Evolutionary conservation across 2,113 vertebrate species (phyloP), one percentile per base, ranked within the genome.

Genomic region (Apodemus sylvaticus): DNA sequence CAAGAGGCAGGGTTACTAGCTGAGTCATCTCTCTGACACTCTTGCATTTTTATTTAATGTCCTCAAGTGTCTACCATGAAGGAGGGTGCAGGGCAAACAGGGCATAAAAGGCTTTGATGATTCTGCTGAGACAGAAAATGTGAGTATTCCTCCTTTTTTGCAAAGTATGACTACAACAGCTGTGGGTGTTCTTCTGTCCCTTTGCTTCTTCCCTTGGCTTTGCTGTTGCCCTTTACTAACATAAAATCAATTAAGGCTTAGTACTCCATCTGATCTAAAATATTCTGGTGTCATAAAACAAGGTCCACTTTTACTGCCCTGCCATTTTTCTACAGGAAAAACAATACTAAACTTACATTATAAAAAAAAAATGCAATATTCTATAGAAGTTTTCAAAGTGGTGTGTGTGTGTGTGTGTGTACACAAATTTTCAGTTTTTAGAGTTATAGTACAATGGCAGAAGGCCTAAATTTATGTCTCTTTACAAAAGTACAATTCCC

Each of bases 241-340:
- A 86, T 92, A 96, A 97, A 96, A 91, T 89, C 96, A 97, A 96
- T 97, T 96, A 97, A 96, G 77, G 48, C 77, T 95, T 94, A 76
- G 73, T n/a, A 74, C 81, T 89, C 90, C 94, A 90, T 95, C 89
- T 97, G 97, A 96, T 96, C 96, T 98, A 97, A 98, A 97, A 97
- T 96, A 97, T 93, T 96, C 88, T 91, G 68, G 66, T 94, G 94
- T 90, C 95, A 94, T 95, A 95, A 96, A 96, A 73, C 90, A 89
- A 90, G 78, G 76, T 55, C 88, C 55, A 88, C 90, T 95, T 96
- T 97, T 97, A 97, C 94, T 96, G 89, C 14, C 62, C 39, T 96
- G 94, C 91, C 93, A 97, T 88, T 96, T 97, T 95, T 93, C 85
- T 94, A 78, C 82, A 58, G 78, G 90, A 93, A 53, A 60, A 66